phyloP scores from a whole-genome alignment of 2,888 invertebrate genomes.

The Cotesia congregata region DNA sequence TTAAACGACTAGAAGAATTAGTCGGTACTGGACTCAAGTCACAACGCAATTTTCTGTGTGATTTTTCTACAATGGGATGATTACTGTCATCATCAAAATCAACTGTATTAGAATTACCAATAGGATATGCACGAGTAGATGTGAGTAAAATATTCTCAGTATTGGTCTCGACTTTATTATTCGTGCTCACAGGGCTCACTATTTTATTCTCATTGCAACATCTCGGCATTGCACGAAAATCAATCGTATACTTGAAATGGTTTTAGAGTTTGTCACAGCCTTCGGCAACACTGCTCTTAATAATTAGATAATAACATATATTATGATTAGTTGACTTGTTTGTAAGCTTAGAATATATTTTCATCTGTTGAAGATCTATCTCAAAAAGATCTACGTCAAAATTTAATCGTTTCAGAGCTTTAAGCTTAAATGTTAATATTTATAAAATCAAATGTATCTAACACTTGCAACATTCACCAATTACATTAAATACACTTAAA shows the following conservation, averaged over 20 bases:
- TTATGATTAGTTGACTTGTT: background rate
- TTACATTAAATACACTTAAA: slow-evolving; percentile 10
- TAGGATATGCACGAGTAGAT: slow-evolving; percentile 58
- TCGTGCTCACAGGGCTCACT: slow-evolving; percentile 66
- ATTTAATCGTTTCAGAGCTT: slow-evolving; percentile 7
- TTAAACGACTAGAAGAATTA: slow-evolving; percentile 61
- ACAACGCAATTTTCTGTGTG: slow-evolving; percentile 66
- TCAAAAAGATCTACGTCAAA: background rate
- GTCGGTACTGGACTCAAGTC: slow-evolving; percentile 68
- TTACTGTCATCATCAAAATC: slow-evolving; percentile 60
- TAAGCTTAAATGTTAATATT: background rate
- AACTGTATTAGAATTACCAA: slow-evolving; percentile 59
- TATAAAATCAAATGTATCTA: background rate
- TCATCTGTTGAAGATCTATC: background rate
- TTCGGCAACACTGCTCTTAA: slow-evolving; percentile 12
- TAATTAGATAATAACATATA: background rate
- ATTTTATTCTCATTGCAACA: slow-evolving; percentile 69
- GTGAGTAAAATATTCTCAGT: slow-evolving; percentile 62
- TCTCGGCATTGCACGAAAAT: slow-evolving; percentile 69
- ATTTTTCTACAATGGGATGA: slow-evolving; percentile 62
- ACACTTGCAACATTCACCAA: background rate
- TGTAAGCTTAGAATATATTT: background rate
- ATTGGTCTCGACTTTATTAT: slow-evolving; percentile 56
- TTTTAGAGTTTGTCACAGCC: slow-evolving; percentile 28
- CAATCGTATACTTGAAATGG: slow-evolving; percentile 31